Percentiles rank a stretch among this genome's conserved stretches.
Evolutionary conservation across 2,797 vertebrate species (phyloP).

Genomic region (Serranus cabrilla): DNA sequence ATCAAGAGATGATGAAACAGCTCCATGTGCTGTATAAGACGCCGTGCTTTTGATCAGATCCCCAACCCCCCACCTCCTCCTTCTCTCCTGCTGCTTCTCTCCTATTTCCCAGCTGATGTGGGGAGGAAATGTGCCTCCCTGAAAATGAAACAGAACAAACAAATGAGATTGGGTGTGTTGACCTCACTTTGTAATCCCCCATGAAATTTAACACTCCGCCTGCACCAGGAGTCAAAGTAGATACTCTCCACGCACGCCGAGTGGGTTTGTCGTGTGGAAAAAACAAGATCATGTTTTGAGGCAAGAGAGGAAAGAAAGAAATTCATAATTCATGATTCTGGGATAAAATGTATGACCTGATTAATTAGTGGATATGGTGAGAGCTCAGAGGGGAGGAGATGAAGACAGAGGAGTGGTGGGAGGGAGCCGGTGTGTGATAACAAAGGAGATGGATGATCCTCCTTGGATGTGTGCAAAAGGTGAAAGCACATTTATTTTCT

Average conservation of each 20-base stretch:
- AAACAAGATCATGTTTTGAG: conserved; percentile 19
- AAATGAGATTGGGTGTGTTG: conserved; percentile 75
- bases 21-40: conserved; percentile 60
- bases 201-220: conserved; percentile 51
- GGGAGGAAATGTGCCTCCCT: conserved; percentile 57
- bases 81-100: conserved; percentile 45
- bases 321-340: conserved; percentile 55
- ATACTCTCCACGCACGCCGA: conserved; percentile 23
- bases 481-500: conserved; percentile 12
- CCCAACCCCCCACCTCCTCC: conserved; percentile 28
- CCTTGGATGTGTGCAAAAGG: conserved; percentile 19
- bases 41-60: conserved; percentile 50
- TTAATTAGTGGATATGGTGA: conserved; percentile 57
- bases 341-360: conserved; percentile 56
- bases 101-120: conserved; percentile 48
- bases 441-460: conserved; percentile 49
- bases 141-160: conserved; percentile 78
- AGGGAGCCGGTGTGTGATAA: conserved; percentile 26
- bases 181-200: conserved; percentile 73
- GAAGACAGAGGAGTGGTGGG: conserved; percentile 23
- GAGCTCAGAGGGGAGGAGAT: conserved; percentile 27
- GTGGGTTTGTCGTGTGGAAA: conserved; percentile 1
- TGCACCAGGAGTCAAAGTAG: conserved; percentile 20
- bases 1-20: conserved; percentile 71
- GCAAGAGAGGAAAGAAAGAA: conserved; percentile 6